Evolutionary conservation across 2,113 vertebrate genomes (phyloP).

Genomic region (Peucedramus taeniatus): DNA sequence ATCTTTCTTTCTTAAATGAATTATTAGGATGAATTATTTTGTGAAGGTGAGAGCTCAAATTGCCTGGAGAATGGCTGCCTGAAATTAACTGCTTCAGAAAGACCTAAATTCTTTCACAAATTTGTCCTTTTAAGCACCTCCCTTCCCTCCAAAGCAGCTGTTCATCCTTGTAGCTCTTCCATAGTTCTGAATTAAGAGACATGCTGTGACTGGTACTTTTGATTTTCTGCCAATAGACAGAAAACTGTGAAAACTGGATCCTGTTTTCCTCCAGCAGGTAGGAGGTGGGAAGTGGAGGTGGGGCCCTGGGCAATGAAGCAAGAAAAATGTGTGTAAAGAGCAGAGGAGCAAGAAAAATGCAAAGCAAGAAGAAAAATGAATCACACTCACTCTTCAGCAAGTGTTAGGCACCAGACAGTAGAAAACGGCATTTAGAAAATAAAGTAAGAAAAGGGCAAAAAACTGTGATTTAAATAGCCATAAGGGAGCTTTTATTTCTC

Average conservation of each 20-base stretch:
- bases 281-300: not conserved
- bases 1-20: not conserved
- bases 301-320: not conserved
- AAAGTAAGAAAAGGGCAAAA: not conserved
- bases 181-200: not conserved
- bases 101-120: not conserved
- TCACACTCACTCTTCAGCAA: not conserved
- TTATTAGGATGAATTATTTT: not conserved
- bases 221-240: not conserved
- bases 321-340: not conserved
- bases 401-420: not conserved
- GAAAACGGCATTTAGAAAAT: not conserved
- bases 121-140: not conserved
- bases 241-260: not conserved
- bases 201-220: not conserved
- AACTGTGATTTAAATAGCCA: not conserved
- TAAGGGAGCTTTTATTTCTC: constrained; percentile 1
- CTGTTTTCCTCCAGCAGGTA: not conserved
- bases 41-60: not conserved
- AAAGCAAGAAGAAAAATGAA: not conserved
- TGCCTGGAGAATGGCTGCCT: not conserved
- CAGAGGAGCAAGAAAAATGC: not conserved
- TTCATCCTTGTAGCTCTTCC: not conserved
- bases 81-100: not conserved
- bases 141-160: not conserved